Conservation (phyloP, 2,797 vertebrate genomes). For the Brachyalestes nurse region DNA sequence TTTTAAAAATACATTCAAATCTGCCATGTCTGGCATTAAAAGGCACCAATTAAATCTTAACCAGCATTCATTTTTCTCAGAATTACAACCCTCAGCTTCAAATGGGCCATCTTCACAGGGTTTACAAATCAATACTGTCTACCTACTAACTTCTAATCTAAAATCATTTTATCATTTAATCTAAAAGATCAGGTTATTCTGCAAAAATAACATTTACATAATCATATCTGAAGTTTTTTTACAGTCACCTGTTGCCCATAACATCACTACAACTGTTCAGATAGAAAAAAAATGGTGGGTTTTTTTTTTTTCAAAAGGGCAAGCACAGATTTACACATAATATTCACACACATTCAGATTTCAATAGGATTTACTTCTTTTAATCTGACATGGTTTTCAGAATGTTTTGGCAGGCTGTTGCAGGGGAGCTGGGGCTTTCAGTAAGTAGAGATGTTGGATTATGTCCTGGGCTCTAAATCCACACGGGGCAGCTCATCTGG, state of each 20-base stretch:
- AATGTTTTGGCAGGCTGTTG: slow-evolving; percentile 7
- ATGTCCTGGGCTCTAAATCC: slow-evolving; percentile 38
- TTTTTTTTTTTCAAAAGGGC: neutral
- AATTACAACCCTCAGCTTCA: neutral
- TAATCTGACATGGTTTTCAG: slow-evolving; percentile 41
- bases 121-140: neutral
- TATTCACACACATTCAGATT: slow-evolving; percentile 5
- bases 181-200: neutral
- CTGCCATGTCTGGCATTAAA: neutral
- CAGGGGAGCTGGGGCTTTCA: slow-evolving; percentile 19
- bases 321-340: slow-evolving; percentile 7
- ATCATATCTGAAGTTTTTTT: too few relatives aligned
- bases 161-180: neutral
- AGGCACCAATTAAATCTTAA: neutral
- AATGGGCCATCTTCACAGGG: neutral
- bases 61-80: neutral
- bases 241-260: neutral
- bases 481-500: slow-evolving; percentile 36
- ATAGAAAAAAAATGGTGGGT: too few relatives aligned
- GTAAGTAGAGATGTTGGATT: slow-evolving; percentile 44
- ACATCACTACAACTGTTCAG: neutral
- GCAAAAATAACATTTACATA: neutral
- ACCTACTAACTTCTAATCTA: neutral
- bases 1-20: neutral
- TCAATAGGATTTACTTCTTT: neutral